Evolutionary conservation across 2,797 vertebrate genomes (phyloP).

Genomic region (Enteromius trimaculatus): DNA sequence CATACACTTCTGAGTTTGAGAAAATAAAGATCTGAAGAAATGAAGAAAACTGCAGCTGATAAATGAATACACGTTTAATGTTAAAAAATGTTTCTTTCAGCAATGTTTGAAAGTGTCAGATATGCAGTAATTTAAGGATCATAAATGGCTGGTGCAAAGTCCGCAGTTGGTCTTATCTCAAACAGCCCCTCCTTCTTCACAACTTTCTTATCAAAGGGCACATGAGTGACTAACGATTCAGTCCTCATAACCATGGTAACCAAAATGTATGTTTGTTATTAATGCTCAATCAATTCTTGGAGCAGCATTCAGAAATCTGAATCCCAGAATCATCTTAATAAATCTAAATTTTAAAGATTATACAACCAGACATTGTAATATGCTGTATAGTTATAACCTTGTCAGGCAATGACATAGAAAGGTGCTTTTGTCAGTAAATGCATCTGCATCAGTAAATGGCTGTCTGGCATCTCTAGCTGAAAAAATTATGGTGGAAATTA

Average conservation of each 20-base stretch:
- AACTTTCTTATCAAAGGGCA: constrained; percentile 43
- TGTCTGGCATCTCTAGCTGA: constrained; percentile 7
- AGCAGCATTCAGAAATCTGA: constrained; percentile 9
- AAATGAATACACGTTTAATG: background rate
- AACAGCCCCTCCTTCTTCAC: constrained; percentile 35
- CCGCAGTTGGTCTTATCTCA: constrained; percentile 43
- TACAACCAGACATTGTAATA: background rate
- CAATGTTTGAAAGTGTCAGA: background rate
- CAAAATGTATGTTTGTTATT: background rate
- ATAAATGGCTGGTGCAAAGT: constrained; percentile 31
- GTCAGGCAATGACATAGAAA: background rate
- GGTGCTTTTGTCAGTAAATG: background rate
- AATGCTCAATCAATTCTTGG: background rate
- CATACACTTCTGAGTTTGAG: background rate
- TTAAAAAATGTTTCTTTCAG: background rate
- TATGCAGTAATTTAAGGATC: constrained; percentile 6
- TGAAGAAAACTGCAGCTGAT: background rate
- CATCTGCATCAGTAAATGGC: background rate
- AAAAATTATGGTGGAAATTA: background rate
- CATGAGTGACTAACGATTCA: constrained; percentile 11
- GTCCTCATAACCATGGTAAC: constrained; percentile 1
- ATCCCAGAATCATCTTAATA: background rate
- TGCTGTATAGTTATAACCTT: background rate
- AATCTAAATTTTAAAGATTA: background rate
- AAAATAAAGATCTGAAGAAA: background rate